phyloP scores from a whole-genome alignment of 1,140 invertebrate genomes.

The Formica selysi region DNA sequence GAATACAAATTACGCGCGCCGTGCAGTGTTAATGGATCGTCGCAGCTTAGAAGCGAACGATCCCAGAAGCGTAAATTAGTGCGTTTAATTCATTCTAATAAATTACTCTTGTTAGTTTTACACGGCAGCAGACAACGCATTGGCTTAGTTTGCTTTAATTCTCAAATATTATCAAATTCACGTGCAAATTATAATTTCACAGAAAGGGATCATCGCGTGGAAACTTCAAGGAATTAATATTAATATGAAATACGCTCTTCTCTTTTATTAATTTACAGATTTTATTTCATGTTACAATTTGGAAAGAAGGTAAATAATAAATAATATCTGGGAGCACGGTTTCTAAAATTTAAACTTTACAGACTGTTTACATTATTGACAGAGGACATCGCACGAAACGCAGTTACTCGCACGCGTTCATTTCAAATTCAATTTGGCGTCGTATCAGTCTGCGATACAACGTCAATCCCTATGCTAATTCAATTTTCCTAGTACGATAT shows the following conservation, averaged over 20 bases:
- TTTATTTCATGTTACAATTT: not conserved
- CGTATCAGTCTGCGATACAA: conserved; percentile 68
- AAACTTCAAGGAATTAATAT: not conserved
- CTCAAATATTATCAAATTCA: not conserved
- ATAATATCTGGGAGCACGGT: not conserved
- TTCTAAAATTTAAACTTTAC: conserved; percentile 47
- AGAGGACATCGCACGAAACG: conserved; percentile 20
- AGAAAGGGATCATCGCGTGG: not conserved
- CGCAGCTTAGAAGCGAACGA: conserved; percentile 23
- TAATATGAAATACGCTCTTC: not conserved
- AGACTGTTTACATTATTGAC: conserved; percentile 53
- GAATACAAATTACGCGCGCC: conserved; percentile 44
- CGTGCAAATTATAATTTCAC: not conserved
- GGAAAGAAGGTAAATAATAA: not conserved
- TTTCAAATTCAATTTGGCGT: conserved; percentile 71
- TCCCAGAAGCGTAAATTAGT: conserved; percentile 1
- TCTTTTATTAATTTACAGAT: not conserved
- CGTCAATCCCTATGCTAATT: conserved; percentile 71
- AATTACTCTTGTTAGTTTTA: conserved; percentile 34
- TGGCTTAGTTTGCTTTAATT: not conserved
- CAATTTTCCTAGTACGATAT: conserved; percentile 48
- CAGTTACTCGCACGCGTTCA: conserved; percentile 55
- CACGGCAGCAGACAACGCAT: not conserved
- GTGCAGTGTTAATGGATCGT: conserved; percentile 58
- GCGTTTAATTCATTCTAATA: not conserved